phyloP scores from a whole-genome alignment of 2,888 invertebrate species.

The Theretra japonica region DNA sequence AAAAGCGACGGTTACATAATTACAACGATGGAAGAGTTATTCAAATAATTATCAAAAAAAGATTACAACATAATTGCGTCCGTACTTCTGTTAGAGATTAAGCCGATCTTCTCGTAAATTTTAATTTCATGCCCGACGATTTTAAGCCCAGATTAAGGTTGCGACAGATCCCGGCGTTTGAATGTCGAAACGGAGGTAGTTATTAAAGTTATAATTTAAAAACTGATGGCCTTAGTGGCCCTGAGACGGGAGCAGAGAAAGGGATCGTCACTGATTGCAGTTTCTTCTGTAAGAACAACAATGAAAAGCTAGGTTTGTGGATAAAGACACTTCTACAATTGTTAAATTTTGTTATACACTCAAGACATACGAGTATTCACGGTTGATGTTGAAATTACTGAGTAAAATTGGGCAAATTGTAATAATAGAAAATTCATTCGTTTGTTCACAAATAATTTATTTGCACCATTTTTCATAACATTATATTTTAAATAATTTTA shows the following conservation, averaged over 20 bases:
- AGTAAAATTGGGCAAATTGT: too few relatives aligned
- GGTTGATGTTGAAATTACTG: too few relatives aligned
- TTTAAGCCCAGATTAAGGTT: conserved; percentile 39
- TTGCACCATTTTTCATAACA: too few relatives aligned
- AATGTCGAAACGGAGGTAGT: conserved; percentile 30
- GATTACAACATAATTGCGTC: not conserved
- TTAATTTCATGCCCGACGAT: conserved; percentile 57
- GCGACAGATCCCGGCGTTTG: conserved; percentile 25
- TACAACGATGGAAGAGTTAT: not conserved
- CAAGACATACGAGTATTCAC: too few relatives aligned
- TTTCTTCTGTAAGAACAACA: not conserved
- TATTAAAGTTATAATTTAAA: conserved; percentile 27
- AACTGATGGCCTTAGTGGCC: conserved; percentile 17
- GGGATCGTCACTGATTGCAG: conserved; percentile 1
- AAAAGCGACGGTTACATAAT: not conserved
- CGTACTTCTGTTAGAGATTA: conserved; percentile 15
- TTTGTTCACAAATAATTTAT: too few relatives aligned
- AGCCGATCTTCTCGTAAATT: conserved; percentile 39
- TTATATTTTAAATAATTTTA: too few relatives aligned
- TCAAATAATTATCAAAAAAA: not conserved
- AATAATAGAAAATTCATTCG: too few relatives aligned
- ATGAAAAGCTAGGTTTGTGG: not conserved
- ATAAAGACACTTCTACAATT: not conserved
- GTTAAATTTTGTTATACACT: too few relatives aligned
- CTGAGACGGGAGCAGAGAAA: conserved; percentile 4